Base-by-base conservation (phyloP, 2,797 vertebrate species). In the Bovichtus diacanthus region DNA sequence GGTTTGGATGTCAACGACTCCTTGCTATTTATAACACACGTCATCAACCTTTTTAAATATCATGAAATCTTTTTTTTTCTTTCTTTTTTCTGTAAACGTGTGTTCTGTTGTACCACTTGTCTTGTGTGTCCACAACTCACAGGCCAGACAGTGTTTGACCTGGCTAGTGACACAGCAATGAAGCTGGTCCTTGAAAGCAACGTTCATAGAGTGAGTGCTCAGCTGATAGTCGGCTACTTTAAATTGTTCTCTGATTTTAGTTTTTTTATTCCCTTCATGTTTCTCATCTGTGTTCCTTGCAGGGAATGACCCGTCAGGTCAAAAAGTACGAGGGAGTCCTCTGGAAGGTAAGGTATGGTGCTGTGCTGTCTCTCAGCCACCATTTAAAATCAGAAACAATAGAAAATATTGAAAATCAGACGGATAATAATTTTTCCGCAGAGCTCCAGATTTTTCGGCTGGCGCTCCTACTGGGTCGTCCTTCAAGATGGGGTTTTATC, bases 381-480 rank as follows among this genome's bases (percentile, higher is more conserved):
- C 9, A 12, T 12, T n/a, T 49, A 7, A 74, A 72, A 58, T 60
- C 5, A 47, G 10, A 53, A 39, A 46, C 23, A 56, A 38, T 3
- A 50, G 29, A 63, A 36, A 74, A 27, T 9, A 43, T 1, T 21
- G 0, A 56, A 61, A 83, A 56, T 60, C 34, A 21, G 3, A 67
- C 18, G 0, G 4, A 0, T 70, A 11, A 78, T 65, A 76, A 16
- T 34, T 43, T n/a, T 31, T 38, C 74, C 62, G 62, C 86, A 99
- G 98, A 98, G 95, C 88, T 98, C 96, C 80, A 95, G 98, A 21
- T 98, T 99, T 88, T 97, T 99, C 81, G 97, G 97, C 60, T 99
- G 97, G 97, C 96, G 95, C 25, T 95, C 95, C 55, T 97, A 94
- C 89, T 99, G 98, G 98, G 94, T 98, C 21, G 94, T 98, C 60